Base-by-base conservation (phyloP, 2,888 invertebrate species). In the Acanthococcus lagerstroemiae region DNA sequence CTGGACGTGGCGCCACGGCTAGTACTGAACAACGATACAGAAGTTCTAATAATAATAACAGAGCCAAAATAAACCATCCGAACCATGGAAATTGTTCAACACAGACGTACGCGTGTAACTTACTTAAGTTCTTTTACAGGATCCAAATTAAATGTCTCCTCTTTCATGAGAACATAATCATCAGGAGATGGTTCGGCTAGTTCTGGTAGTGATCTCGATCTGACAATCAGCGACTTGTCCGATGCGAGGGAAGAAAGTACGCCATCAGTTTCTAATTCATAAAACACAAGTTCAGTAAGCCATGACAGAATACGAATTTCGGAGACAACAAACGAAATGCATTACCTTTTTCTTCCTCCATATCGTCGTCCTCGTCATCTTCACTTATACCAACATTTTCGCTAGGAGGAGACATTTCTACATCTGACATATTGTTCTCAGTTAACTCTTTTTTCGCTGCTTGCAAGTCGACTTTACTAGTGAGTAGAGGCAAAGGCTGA, bases 141-240 rank as follows among this genome's bases (percentile, higher is more conserved):
- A 58, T 72, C 72, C 24, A 72, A 67, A 65, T 67, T 70, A 46
- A 73, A 72, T n/a, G 71, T 72, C 67, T 73, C 73, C 69, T 73
- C 73, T 56, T 72, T 72, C 70, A 73, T 72, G 12, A 73, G 68
- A 24, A 73, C 72, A 69, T 73, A 73, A 68, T 73, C 73, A 45
- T 73, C 73, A n/a, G 72, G 70, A 26, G 70, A 68, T 19, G 72
- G 72, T 46, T 71, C 70, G 2, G 71, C 71, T 12, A 73, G 68
- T 57, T 66, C 56, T 22, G 66, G 66, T 27, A 56, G 50, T 12
- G 50, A 66, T 15, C 24, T 54, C n/a, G 55, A 25, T 48, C 56
- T 46, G 12, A 4, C 19, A 12, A 63, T 26, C 21, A 25, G n/a
- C 12, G 63, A 30, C 44, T 63, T 63, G 22, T 27, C 37, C 3